Percentiles rank a stretch among this genome's conserved stretches.
Evolutionary conservation across 1,140 invertebrate genomes (phyloP).

Genomic region (Bursaphelenchus mucronatus): DNA sequence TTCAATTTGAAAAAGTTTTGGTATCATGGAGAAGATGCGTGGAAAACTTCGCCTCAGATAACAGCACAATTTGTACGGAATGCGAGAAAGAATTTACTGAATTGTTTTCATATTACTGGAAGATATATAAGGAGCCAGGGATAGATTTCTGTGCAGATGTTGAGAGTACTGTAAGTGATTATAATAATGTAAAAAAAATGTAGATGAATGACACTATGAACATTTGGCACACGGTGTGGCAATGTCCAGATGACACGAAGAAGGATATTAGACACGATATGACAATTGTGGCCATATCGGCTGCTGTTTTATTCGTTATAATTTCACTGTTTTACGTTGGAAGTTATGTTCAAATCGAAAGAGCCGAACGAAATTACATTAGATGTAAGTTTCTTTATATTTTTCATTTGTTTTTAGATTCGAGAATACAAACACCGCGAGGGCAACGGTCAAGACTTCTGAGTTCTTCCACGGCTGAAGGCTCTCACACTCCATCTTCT

Average conservation of each 20-base stretch:
- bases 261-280: conserved; percentile 33
- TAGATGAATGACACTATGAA: conserved; percentile 58
- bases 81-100: conserved; percentile 43
- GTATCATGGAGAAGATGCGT: conserved; percentile 44
- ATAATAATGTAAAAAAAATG: conserved; percentile 9
- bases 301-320: conserved; percentile 28
- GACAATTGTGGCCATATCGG: conserved; percentile 41
- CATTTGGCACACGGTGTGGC: conserved; percentile 51
- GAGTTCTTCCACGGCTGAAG: conserved; percentile 37
- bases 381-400: conserved; percentile 38
- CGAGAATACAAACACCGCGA: conserved; percentile 29
- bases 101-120: conserved; percentile 51
- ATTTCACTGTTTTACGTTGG: conserved; percentile 47
- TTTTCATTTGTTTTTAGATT: conserved; percentile 34
- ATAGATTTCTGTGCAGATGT: conserved; percentile 49
- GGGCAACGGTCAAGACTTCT: conserved; percentile 29
- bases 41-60: conserved; percentile 32
- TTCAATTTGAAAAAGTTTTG: conserved; percentile 33
- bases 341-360: conserved; percentile 53
- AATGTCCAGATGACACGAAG: conserved; percentile 39
- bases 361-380: conserved; percentile 36
- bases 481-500: conserved; percentile 8
- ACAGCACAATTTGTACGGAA: conserved; percentile 40
- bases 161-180: conserved; percentile 40
- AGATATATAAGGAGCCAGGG: conserved; percentile 53